A percentile compares a stretch with the other conserved stretches of the same genome.
These are phyloP conservation scores for Gonioctena quinquepunctata DNA, from an alignment of 1,140 invertebrate species.

Conservation along the genomic window DNA sequence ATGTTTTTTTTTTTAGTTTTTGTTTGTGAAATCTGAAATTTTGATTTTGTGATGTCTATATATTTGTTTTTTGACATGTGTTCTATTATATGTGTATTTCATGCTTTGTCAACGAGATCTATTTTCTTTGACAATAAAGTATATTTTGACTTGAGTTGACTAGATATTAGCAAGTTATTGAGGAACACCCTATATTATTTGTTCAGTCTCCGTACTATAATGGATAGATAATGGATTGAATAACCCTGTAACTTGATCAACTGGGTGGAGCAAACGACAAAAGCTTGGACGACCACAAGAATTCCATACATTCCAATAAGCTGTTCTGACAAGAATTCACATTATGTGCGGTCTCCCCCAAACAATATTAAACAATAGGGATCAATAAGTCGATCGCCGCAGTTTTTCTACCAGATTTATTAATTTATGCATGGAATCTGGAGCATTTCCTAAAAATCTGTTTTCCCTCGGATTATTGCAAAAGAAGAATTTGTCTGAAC, in stretches of 20 bases:
- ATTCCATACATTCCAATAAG: background rate
- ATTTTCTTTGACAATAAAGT: no score
- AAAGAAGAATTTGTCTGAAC: background rate
- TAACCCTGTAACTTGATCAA: background rate
- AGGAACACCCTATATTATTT: no score
- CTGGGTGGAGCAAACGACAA: background rate
- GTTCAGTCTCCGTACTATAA: no score
- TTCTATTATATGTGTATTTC: no score
- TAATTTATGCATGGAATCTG: slow-evolving; percentile 8
- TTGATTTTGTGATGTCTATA: no score
- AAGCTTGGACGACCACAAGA: background rate
- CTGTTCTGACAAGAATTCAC: background rate
- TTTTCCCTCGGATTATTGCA: background rate
- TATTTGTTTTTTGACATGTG: no score
- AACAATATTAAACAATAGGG: slow-evolving; percentile 3
- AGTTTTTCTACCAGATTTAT: background rate
- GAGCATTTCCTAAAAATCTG: slow-evolving; percentile 2
- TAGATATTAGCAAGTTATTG: no score
- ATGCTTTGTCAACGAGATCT: no score
- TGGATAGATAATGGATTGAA: no score
- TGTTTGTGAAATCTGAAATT: no score
- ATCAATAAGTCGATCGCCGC: slow-evolving; percentile 6
- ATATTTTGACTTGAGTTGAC: no score
- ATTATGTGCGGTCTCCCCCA: background rate
- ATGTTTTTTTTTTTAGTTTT: no score